Percentiles rank a stretch among this genome's conserved stretches.
phyloP scores from a whole-genome alignment of 2,888 invertebrate genomes.

The Eupithecia vulgata region DNA sequence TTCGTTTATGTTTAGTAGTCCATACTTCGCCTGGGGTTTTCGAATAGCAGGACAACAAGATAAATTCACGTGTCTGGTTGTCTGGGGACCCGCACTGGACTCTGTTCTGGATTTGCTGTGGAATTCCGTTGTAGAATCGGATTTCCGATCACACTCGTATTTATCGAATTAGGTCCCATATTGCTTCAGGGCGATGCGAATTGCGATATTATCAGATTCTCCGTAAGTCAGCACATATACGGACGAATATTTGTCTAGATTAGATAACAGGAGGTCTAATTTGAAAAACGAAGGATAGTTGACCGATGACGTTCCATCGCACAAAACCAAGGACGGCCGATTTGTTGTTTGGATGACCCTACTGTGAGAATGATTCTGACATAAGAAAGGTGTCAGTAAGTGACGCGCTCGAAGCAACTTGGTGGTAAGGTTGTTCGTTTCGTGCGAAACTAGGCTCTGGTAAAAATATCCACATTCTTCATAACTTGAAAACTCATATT shows the following conservation, averaged over 20 bases:
- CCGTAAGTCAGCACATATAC: background rate
- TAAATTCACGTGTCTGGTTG: slow-evolving; percentile 15
- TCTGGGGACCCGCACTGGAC: slow-evolving; percentile 9
- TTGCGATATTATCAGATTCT: slow-evolving; percentile 4
- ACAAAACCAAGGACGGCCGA: no score
- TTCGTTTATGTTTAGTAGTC: background rate
- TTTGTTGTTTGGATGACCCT: no score
- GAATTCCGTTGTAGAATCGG: background rate
- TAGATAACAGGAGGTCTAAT: background rate
- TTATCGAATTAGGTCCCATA: slow-evolving; percentile 3
- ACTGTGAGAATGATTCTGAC: no score
- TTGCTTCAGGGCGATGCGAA: background rate
- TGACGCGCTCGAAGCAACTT: no score
- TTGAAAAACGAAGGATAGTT: no score
- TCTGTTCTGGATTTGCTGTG: slow-evolving; percentile 3
- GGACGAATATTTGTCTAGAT: background rate
- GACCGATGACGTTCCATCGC: no score
- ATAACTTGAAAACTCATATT: no score
- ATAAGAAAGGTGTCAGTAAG: no score
- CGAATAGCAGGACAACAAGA: slow-evolving; percentile 10
- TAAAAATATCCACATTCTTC: no score
- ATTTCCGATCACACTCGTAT: slow-evolving; percentile 6
- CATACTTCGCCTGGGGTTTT: background rate
- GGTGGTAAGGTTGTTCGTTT: no score
- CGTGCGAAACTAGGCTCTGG: no score